These are phyloP conservation scores for Ceyx cyanopectus DNA, from an alignment of 2,113 vertebrate species.

Conservation along the genomic window DNA sequence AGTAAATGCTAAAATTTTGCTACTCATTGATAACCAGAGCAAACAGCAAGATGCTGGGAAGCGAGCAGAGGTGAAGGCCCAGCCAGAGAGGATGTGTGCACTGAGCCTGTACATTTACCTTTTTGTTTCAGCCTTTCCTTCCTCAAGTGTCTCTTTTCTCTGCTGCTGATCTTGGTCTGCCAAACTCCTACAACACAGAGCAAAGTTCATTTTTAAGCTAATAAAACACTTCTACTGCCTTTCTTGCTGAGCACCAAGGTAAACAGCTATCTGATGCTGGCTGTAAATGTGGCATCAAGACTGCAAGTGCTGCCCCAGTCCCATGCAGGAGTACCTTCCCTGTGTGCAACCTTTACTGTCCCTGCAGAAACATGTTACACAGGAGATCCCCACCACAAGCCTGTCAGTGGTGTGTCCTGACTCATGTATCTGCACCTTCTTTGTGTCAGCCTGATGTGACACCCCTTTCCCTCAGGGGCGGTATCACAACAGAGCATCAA, in stretches of 20 bases:
- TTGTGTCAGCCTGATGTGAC: neutral
- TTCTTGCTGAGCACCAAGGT: neutral
- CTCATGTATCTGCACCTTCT: neutral
- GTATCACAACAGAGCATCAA: neutral
- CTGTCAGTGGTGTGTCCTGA: neutral
- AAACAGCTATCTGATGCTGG: neutral
- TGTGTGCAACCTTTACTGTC: neutral
- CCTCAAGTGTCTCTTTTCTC: conserved; percentile 68
- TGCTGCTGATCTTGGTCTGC: conserved; percentile 74
- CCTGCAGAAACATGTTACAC: neutral
- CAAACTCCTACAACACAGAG: conserved; percentile 60
- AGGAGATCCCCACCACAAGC: neutral
- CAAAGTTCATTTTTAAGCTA: neutral
- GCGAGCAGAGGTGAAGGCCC: neutral
- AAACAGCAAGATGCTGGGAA: neutral
- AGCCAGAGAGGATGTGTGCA: neutral
- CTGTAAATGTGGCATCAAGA: neutral
- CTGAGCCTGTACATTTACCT: conserved; percentile 29
- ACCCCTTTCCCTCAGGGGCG: neutral
- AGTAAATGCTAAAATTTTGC: neutral
- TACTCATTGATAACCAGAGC: neutral
- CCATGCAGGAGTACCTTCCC: neutral
- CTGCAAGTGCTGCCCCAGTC: accelerated
- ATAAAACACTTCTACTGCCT: neutral
- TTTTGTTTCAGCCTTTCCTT: conserved; percentile 72